Conservation (phyloP, 2,113 vertebrate genomes). For the Rhombomys opimus region DNA sequence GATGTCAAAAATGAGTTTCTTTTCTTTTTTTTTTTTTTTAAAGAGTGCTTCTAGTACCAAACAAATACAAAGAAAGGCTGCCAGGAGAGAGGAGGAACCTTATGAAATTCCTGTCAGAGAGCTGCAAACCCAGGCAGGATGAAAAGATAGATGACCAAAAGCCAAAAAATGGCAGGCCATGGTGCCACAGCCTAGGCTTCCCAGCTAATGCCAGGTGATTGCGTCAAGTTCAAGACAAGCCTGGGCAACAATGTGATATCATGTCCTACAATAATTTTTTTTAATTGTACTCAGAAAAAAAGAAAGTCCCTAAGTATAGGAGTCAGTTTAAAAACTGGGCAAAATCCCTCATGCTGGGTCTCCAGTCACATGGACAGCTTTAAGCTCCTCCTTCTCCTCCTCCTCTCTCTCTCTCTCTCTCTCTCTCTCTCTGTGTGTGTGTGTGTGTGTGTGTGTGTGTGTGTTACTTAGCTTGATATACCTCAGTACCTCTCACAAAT, state of each 20-base stretch:
- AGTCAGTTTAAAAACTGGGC: not conserved
- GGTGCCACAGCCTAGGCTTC: not conserved
- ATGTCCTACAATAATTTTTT: not conserved
- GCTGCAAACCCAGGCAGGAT: not conserved
- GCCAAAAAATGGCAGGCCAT: not conserved
- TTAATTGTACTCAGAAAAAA: not conserved
- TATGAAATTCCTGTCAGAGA: not conserved
- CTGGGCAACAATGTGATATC: not conserved
- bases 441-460: no score
- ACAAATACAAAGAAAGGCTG: conserved; percentile 6
- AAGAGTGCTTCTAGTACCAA: not conserved
- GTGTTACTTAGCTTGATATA: not conserved
- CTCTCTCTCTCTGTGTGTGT: no score
- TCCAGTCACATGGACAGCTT: not conserved
- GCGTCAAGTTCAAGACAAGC: not conserved
- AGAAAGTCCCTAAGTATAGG: not conserved
- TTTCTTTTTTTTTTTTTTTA: not conserved
- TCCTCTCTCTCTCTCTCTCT: not conserved
- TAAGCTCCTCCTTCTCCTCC: not conserved
- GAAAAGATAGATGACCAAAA: not conserved
- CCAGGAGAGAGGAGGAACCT: not conserved
- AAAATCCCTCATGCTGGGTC: not conserved
- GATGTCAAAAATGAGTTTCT: not conserved
- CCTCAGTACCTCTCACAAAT: not conserved
- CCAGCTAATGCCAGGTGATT: not conserved